Evolutionary conservation across 2,797 vertebrate genomes (phyloP), one percentile per base, ranked within the genome.

Genomic region (Hyperoplus lanceolatus): DNA sequence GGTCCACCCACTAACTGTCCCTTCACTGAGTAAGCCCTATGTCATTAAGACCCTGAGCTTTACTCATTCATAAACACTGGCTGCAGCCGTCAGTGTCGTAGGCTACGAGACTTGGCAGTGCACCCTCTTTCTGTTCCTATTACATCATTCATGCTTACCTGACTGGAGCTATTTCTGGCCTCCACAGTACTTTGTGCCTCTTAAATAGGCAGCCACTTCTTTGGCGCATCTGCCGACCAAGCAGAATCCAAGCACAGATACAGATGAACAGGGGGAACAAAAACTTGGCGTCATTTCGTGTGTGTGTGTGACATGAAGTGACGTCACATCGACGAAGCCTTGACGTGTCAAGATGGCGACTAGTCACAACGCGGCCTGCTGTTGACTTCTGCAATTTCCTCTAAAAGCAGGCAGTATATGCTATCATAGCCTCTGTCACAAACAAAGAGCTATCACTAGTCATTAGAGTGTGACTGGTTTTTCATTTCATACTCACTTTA

Each of bases 141-240:
- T 93, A 88, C 91, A 92, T 93, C 91, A 93, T 93, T 93, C 88
- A 90, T 92, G 84, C 89, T 86, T 90, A 92, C 89, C 92, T 93
- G 89, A 88, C 90, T 87, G 70, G 79, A 88, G 89, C 89, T 94
- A 93, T 94, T 94, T 90, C 87, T 87, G 89, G 89, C 90, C 83
- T 89, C 77, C 65, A 81, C 75, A 77, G 87, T 79, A 87, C 81
- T 90, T 82, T 66, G 85, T 69, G 60, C 84, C 72, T 89, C 85
- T 86, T 77, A 56, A 93, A 91, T 63, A 87, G 79, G 84, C 86
- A 76, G 82, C 77, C 29, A 67, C 86, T 90, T 90, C 82, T 87
- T 80, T 67, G 72, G 80, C 58, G 84, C 82, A 89, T 87, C 83
- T 85, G 88, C 84, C 48, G 59, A 82, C 83, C 53, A 89, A 77